These are phyloP conservation scores for Heterohyrax brucei DNA, from an alignment of 2,797 vertebrate species.

Conservation along the genomic window DNA sequence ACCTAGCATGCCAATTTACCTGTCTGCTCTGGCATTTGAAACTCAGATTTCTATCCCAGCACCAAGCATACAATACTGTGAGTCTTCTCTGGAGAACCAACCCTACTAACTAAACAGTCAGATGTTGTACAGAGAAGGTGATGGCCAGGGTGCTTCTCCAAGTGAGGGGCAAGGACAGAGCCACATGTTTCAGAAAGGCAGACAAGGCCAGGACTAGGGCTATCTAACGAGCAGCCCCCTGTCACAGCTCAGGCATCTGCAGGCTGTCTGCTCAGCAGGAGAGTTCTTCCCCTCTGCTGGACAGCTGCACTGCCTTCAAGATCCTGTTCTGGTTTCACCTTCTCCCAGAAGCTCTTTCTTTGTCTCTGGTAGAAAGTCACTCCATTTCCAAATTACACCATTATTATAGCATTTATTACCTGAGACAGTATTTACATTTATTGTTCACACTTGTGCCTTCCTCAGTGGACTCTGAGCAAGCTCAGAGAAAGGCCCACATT, in stretches of 20 bases:
- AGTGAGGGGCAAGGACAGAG: not conserved
- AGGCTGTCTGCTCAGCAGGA: accelerated
- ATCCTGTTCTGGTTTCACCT: not conserved
- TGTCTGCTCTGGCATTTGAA: not conserved
- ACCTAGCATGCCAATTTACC: not conserved
- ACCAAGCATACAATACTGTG: too few relatives aligned
- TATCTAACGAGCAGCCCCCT: accelerated
- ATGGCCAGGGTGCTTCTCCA: not conserved
- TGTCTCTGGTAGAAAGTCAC: not conserved
- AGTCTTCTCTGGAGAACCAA: not conserved
- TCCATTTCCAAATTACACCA: not conserved
- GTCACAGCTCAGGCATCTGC: accelerated
- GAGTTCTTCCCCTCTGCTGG: accelerated
- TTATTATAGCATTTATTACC: not conserved
- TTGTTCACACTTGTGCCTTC: accelerated
- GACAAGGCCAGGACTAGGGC: accelerated
- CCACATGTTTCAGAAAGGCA: accelerated
- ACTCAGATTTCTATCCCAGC: not conserved
- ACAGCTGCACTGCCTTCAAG: not conserved
- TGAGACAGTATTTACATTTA: not conserved
- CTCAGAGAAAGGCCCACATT: not conserved
- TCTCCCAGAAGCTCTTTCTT: not conserved
- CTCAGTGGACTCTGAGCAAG: accelerated
- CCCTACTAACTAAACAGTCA: not conserved
- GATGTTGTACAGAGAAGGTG: not conserved